Evolutionary conservation across 2,888 invertebrate species (phyloP).

Genomic region (Amphipoea lucens): DNA sequence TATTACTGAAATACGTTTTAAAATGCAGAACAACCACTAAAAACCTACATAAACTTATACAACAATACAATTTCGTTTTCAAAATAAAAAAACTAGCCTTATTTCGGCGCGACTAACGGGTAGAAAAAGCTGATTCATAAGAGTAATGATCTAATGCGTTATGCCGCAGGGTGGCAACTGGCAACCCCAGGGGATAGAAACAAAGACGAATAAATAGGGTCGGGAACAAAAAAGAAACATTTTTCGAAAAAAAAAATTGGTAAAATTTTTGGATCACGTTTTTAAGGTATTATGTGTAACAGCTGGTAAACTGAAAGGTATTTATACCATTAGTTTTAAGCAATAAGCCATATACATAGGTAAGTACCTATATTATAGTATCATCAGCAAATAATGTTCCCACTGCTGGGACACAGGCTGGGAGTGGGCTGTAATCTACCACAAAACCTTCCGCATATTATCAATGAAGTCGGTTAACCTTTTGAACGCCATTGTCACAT

Average conservation of each 20-base stretch:
- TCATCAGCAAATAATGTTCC: too few relatives aligned
- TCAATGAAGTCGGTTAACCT: too few relatives aligned
- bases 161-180: slow-evolving; percentile 48
- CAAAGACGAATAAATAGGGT: slow-evolving; percentile 52
- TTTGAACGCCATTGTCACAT: too few relatives aligned
- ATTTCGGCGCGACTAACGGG: slow-evolving; percentile 58
- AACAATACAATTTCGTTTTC: slow-evolving; percentile 43
- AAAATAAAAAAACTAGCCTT: slow-evolving; percentile 25
- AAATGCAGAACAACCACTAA: background rate
- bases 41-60: slow-evolving; percentile 11
- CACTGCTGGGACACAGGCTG: too few relatives aligned
- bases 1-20: background rate
- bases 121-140: slow-evolving; percentile 73
- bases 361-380: background rate
- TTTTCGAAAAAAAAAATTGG: background rate
- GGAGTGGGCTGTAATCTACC: too few relatives aligned
- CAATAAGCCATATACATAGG: background rate
- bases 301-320: slow-evolving; percentile 11
- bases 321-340: background rate
- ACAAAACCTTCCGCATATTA: too few relatives aligned
- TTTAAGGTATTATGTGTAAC: background rate
- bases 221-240: slow-evolving; percentile 28
- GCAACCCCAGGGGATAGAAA: slow-evolving; percentile 60
- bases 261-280: background rate
- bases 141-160: slow-evolving; percentile 71